Percentiles rank a stretch among this genome's conserved stretches.
These are phyloP conservation scores for Regulus satrapa DNA, from an alignment of 2,113 vertebrate genomes.

Conservation along the genomic window DNA sequence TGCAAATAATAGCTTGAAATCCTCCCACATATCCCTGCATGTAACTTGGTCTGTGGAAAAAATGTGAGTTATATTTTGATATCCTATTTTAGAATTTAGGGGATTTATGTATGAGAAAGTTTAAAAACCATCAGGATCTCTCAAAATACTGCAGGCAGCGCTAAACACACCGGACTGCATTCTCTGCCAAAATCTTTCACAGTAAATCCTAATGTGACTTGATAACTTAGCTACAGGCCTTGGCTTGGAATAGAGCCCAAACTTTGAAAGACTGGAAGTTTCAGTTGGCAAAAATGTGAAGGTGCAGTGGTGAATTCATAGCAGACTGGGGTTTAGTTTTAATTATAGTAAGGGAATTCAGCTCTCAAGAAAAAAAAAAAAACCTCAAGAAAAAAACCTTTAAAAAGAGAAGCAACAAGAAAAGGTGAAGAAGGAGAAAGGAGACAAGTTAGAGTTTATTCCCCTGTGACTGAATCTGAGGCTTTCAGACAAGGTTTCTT, in stretches of 20 bases:
- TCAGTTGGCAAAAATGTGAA: conserved; percentile 8
- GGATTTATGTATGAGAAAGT: conserved; percentile 7
- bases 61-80: conserved; percentile 27
- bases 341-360: background rate
- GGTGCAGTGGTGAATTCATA: background rate
- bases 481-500: background rate
- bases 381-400: no score
- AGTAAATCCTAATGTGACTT: conserved; percentile 50
- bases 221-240: conserved; percentile 38
- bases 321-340: background rate
- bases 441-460: background rate
- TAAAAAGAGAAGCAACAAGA: background rate
- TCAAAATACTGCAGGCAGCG: conserved; percentile 29
- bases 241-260: conserved; percentile 23
- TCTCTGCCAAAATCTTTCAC: conserved; percentile 45
- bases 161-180: background rate
- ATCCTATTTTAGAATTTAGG: background rate
- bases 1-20: background rate
- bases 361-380: background rate
- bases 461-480: background rate
- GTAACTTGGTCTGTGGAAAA: background rate
- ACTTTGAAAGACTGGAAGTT: conserved; percentile 22
- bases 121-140: conserved; percentile 25
- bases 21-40: background rate
- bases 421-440: background rate